Conservation (phyloP, 2,888 invertebrate genomes). For the Perdita meconis region DNA sequence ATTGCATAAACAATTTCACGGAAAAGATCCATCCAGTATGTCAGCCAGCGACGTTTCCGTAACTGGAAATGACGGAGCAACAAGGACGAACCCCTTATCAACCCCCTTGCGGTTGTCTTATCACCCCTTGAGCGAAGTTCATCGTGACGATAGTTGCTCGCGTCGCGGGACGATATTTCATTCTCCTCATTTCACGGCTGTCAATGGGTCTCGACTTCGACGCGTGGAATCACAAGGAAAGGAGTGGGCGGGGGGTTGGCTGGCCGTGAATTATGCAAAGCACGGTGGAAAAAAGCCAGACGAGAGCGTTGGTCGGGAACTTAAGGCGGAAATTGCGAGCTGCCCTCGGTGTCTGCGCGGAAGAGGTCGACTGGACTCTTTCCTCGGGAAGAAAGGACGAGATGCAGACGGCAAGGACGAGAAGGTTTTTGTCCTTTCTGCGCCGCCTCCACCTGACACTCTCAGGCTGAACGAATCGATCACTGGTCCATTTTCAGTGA, state of each 20-base stretch:
- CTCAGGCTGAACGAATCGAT: slow-evolving; percentile 47
- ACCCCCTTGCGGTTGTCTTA: neutral
- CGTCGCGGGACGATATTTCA: slow-evolving; percentile 47
- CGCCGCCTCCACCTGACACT: slow-evolving; percentile 43
- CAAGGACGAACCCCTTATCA: neutral
- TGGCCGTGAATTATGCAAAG: slow-evolving; percentile 56
- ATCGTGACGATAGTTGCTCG: neutral
- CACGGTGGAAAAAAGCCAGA: slow-evolving; percentile 21
- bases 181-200: slow-evolving; percentile 41
- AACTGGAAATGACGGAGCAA: neutral
- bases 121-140: neutral
- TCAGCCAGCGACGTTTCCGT: slow-evolving; percentile 6
- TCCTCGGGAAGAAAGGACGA: neutral
- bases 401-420: slow-evolving; percentile 16
- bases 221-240: slow-evolving; percentile 1
- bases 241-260: neutral
- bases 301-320: slow-evolving; percentile 22
- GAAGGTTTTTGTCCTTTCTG: no score
- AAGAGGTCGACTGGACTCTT: slow-evolving; percentile 14
- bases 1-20: neutral
- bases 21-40: slow-evolving; percentile 2
- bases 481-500: slow-evolving; percentile 28
- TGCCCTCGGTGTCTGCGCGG: slow-evolving; percentile 5
- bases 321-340: slow-evolving; percentile 52
- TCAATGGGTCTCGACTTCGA: slow-evolving; percentile 44